Base-by-base conservation (phyloP, 2,797 vertebrate genomes). In the Crocodylus rhombifer region DNA sequence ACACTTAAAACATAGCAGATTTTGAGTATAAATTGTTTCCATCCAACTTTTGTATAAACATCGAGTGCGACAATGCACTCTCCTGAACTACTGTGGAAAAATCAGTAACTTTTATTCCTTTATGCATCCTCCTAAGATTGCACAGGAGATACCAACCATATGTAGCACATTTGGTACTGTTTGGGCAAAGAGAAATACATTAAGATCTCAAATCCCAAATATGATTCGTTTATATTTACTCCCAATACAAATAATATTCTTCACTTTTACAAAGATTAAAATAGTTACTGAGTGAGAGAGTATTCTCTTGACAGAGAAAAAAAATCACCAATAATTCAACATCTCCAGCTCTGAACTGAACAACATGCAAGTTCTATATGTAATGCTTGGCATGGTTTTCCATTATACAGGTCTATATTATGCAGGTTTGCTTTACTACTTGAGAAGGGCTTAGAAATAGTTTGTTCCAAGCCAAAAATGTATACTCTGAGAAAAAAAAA, bases 21-120 rank as follows among this genome's bases (percentile, higher is more conserved):
- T 51, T 9, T 51, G 42, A 51, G 42, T 51, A 51, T 51, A 51
- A 51, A 51, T 10, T 51, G 42, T 51, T 2, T 78, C 79, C 73
- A 30, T 55, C 61, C 20, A 16, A 28, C 67, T 90, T 58, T 10
- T 82, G 74, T 7, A 92, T 77, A 65, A 16, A 42, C 10, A 1
- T 15, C 81, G 5, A 26, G 33, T 1, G 1, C 56, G 58, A 67
- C 0, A 1, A 55, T 21, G 36, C 28, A 79, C 2, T 3, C 13
- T 58, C 26, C 3, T 63, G 60, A 42, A 4, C 65, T 71, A 25
- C 15, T 0, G 0, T 77, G 75, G 55, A 71, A 79, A n/a, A 30
- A 65, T 16, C 90, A 73, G 20, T 6, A 25, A 16, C 16, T 26
- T 13, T 79, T 20, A n/a, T 77, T 58, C 20, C 17, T 6, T 28